phyloP scores from a whole-genome alignment of 1,140 invertebrate species.

The Pantala flavescens region DNA sequence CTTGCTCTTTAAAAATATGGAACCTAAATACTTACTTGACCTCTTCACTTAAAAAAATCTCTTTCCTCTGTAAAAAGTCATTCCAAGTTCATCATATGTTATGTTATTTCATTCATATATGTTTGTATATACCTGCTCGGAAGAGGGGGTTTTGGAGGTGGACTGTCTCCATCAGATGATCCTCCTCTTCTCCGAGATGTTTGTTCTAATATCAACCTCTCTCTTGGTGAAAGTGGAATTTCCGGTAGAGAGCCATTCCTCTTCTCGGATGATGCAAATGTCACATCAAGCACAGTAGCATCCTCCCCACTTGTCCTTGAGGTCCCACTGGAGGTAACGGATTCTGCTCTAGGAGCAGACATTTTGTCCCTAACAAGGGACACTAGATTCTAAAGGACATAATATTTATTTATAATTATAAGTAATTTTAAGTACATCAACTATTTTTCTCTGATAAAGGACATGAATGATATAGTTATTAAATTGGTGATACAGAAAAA shows the following conservation, averaged over 20 bases:
- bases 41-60: no score
- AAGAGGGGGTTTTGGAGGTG: slow-evolving; percentile 80
- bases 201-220: slow-evolving; percentile 55
- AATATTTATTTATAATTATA: neutral
- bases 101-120: no score
- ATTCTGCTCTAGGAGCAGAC: neutral
- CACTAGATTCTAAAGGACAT: neutral
- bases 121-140: slow-evolving; percentile 64
- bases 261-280: neutral
- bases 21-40: no score
- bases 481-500: no score
- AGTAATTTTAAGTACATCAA: no score
- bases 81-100: no score
- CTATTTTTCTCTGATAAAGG: no score
- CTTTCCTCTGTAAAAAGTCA: no score
- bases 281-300: neutral
- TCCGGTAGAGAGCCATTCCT: slow-evolving; percentile 55
- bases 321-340: neutral
- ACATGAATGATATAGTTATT: no score
- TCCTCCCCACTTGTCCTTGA: neutral
- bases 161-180: slow-evolving; percentile 38
- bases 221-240: slow-evolving; percentile 68
- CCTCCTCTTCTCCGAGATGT: slow-evolving; percentile 31
- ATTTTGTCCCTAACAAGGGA: neutral
- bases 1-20: no score